Evolutionary conservation across 2,113 vertebrate species (phyloP).

Genomic region (Thalassoma bifasciatum): DNA sequence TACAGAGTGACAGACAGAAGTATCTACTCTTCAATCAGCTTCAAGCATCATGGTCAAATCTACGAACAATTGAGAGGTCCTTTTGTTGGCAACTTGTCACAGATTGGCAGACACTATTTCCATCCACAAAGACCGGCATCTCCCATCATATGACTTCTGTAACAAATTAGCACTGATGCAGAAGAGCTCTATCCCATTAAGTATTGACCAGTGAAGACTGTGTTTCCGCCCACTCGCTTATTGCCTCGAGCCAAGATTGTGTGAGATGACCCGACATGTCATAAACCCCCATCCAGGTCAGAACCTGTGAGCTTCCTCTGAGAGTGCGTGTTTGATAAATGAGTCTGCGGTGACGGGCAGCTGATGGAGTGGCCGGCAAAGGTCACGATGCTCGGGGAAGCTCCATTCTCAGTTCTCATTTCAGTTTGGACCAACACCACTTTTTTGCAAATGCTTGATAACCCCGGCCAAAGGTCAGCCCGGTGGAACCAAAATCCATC

Average conservation of each 20-base stretch:
- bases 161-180: constrained; percentile 58
- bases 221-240: constrained; percentile 58
- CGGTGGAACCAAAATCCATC: constrained; percentile 57
- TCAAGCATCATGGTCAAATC: constrained; percentile 29
- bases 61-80: constrained; percentile 2
- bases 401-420: constrained; percentile 65
- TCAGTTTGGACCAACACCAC: constrained; percentile 58
- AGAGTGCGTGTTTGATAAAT: constrained; percentile 67
- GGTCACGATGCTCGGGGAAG: constrained; percentile 66
- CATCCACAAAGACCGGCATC: constrained; percentile 3
- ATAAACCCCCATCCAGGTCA: constrained; percentile 65
- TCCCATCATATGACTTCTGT: neutral
- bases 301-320: constrained; percentile 71
- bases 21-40: constrained; percentile 2
- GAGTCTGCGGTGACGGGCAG: constrained; percentile 69
- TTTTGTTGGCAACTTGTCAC: constrained; percentile 4
- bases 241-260: constrained; percentile 68
- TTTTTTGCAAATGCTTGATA: constrained; percentile 67
- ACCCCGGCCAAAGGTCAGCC: constrained; percentile 60
- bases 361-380: constrained; percentile 75
- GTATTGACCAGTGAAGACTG: constrained; percentile 46
- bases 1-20: constrained; percentile 3
- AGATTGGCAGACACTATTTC: constrained; percentile 25
- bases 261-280: constrained; percentile 73
- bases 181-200: constrained; percentile 51